Evolutionary conservation across 2,113 vertebrate species (phyloP).

Genomic region (Bubo scandiacus): DNA sequence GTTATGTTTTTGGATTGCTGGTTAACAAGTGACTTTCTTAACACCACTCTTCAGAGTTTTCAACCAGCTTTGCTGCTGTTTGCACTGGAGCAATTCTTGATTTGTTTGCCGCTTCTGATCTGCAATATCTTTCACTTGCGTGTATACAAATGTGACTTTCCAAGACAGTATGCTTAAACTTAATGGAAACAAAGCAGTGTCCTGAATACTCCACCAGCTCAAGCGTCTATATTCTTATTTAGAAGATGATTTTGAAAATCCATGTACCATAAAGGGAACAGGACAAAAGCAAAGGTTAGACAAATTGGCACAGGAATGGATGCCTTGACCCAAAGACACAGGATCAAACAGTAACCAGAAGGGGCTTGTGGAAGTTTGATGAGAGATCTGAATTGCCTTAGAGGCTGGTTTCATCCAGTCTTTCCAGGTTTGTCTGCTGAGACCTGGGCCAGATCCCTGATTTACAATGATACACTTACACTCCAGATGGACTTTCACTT

Average conservation of each 20-base stretch:
- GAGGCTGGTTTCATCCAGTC: neutral
- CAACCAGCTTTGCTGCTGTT: neutral
- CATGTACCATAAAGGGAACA: neutral
- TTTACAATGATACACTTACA: neutral
- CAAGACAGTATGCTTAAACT: neutral
- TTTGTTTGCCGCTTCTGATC: neutral
- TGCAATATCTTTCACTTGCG: neutral
- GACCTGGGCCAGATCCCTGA: neutral
- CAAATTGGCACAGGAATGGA: neutral
- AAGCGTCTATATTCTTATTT: neutral
- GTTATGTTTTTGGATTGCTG: neutral
- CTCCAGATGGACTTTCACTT: neutral
- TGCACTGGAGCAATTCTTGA: neutral
- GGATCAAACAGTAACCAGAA: neutral
- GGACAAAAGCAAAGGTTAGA: neutral
- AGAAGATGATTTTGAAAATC: neutral
- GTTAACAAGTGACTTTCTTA: neutral
- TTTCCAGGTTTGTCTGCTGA: neutral
- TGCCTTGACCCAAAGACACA: neutral
- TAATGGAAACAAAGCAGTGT: constrained; percentile 32
- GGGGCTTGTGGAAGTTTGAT: neutral
- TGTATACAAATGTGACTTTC: neutral
- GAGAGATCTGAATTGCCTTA: neutral
- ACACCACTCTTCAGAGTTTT: neutral
- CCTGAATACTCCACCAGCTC: constrained; percentile 18